Evolutionary conservation across 2,113 vertebrate genomes (phyloP).

Genomic region (Sapajus apella): DNA sequence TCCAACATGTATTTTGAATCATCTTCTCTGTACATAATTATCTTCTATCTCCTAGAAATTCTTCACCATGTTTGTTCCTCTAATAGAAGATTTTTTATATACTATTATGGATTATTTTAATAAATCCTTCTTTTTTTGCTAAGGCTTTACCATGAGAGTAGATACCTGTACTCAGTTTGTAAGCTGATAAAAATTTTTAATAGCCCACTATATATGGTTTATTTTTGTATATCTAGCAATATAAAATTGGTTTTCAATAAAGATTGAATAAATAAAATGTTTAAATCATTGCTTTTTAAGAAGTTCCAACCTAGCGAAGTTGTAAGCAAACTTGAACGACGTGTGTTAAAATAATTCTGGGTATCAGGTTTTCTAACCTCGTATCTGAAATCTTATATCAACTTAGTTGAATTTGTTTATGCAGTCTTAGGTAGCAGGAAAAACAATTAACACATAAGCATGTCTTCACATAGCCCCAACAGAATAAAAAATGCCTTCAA

Average conservation of each 20-base stretch:
- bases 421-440: neutral
- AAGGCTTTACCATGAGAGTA: neutral
- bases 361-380: neutral
- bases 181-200: neutral
- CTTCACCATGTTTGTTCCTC: neutral
- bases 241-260: neutral
- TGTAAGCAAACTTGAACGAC: neutral
- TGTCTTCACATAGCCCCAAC: neutral
- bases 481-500: neutral
- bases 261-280: neutral
- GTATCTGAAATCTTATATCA: neutral
- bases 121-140: neutral
- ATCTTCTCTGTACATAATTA: neutral
- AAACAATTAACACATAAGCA: neutral
- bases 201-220: neutral
- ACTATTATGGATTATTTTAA: neutral
- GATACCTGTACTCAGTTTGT: neutral
- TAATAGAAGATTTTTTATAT: neutral
- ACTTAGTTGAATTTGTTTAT: constrained; percentile 31
- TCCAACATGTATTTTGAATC: neutral
- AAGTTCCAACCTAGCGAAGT: neutral
- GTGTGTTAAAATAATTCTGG: constrained; percentile 17
- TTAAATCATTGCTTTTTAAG: constrained; percentile 10
- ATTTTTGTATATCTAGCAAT: constrained; percentile 23
- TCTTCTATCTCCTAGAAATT: neutral